Base-by-base conservation (phyloP, 2,113 vertebrate genomes). In the Corythornis vintsioides region DNA sequence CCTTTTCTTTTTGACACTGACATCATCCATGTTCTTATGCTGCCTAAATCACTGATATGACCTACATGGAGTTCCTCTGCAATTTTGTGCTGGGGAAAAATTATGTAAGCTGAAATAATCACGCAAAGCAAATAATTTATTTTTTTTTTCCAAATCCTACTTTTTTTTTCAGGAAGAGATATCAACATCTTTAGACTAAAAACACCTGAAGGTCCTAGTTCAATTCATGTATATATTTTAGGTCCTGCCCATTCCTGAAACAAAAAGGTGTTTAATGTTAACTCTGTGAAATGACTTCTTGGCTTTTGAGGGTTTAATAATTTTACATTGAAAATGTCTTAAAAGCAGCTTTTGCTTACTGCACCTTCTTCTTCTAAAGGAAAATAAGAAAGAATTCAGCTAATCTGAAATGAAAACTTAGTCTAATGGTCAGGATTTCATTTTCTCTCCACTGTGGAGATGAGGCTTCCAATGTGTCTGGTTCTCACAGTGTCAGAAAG, bases 101-200 rank as follows among this genome's bases (percentile, higher is more conserved):
- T 78, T 88, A 81, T 0, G 2, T 80, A 88, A 93, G 80, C 83
- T 90, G 89, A 95, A 92, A 64, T 77, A 84, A 93, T 92, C 73
- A 84, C 69, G 81, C 73, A 86, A 72, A 92, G 76, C 47, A 94
- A 76, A 38, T 38, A 10, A 38, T 38, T 38, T 38, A 4, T 45
- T 45, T 45, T 45, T 45, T 66, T 59, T 40, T 83, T 63, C 60
- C 14, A 15, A 42, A 71, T 9, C 50, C 21, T 50, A 50, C 63
- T 3, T 3, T 47, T 81, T 86, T 77, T 57, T 12, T 0, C 5
- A 67, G 47, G 25, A 52, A 52, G 35, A 75, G 11, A 9, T 20
- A 29, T 6, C 28, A 63, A 18, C 6, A 21, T 64, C 61, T 74
- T 92, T 67, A 31, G 48, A 43, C 31, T 60, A 57, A 61, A 92